These are phyloP conservation scores for Lathamus discolor DNA, from an alignment of 2,113 vertebrate species.

Conservation along the genomic window DNA sequence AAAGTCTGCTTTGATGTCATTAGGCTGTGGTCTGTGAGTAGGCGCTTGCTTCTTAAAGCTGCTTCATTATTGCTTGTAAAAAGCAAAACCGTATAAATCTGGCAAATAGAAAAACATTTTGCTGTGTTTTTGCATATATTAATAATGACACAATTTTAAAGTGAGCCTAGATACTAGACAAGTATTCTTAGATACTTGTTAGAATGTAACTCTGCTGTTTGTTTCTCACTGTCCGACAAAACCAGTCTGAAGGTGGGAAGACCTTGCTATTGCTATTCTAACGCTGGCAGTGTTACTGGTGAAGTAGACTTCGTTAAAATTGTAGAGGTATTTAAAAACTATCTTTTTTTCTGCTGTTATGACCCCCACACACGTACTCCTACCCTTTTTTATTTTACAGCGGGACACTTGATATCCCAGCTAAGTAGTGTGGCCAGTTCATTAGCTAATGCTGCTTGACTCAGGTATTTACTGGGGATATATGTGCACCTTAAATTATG, in stretches of 20 bases:
- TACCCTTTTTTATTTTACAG: neutral
- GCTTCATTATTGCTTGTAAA: neutral
- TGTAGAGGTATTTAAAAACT: neutral
- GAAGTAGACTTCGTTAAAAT: neutral
- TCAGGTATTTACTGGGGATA: neutral
- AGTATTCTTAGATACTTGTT: neutral
- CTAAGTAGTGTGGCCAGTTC: neutral
- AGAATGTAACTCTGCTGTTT: neutral
- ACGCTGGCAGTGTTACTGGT: neutral
- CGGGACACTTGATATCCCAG: neutral
- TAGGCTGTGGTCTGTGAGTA: neutral
- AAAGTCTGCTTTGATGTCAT: neutral
- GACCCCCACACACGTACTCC: rapidly evolving
- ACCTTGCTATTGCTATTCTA: neutral
- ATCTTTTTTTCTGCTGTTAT: neutral
- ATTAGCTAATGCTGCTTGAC: neutral
- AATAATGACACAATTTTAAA: neutral
- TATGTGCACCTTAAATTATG: neutral
- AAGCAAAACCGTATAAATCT: neutral
- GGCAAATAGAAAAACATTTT: neutral
- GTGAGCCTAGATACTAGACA: neutral
- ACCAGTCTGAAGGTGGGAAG: neutral
- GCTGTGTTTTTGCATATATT: neutral
- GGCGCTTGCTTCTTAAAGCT: neutral
- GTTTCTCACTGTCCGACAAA: neutral